Evolutionary conservation across 2,113 vertebrate species (phyloP).

Genomic region (Oplegnathus fasciatus): DNA sequence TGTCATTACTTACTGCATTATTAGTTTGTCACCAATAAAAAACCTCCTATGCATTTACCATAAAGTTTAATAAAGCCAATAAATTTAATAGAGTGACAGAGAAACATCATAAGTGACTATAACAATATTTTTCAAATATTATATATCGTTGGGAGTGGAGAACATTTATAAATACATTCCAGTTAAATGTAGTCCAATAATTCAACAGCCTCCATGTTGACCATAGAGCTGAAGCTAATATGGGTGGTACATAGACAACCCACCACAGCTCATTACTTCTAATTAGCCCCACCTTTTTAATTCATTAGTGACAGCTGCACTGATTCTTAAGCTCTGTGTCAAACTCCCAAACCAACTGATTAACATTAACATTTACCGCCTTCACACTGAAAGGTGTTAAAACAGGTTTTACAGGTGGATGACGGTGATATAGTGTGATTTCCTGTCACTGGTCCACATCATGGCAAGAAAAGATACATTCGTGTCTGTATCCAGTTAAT

Average conservation of each 20-base stretch:
- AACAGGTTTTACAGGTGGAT: neutral
- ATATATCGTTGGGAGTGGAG: neutral
- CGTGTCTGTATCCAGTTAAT: neutral
- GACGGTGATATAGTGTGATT: neutral
- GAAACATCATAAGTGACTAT: neutral
- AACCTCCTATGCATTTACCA: neutral
- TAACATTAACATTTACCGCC: neutral
- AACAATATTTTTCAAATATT: neutral
- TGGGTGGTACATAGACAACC: neutral
- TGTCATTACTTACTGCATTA: neutral
- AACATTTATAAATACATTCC: neutral
- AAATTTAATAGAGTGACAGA: neutral
- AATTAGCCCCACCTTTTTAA: constrained; percentile 33
- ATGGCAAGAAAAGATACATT: neutral
- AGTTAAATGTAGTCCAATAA: too few relatives aligned
- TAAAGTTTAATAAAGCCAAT: neutral
- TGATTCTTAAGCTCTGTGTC: constrained; percentile 12
- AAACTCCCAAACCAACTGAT: constrained; percentile 12
- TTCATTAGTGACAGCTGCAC: constrained; percentile 38
- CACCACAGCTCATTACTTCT: constrained; percentile 43
- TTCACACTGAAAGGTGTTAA: constrained; percentile 8
- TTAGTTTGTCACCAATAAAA: neutral
- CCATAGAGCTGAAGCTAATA: neutral
- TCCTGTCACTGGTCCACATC: neutral
- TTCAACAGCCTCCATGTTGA: neutral